Conservation (phyloP, 2,113 vertebrate genomes). For the Poicephalus meyeri region DNA sequence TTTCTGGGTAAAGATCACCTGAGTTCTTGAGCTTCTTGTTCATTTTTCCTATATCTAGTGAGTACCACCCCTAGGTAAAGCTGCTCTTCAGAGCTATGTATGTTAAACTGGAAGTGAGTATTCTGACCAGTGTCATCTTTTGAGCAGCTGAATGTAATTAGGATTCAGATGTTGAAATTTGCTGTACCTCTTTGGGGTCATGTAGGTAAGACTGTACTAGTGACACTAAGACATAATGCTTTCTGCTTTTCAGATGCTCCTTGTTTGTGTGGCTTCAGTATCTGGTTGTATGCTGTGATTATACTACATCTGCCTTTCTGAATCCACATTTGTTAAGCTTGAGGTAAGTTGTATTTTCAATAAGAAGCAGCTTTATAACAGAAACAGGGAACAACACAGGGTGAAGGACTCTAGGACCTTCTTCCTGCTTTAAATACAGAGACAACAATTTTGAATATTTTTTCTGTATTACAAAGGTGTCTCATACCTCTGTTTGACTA, state of each 20-base stretch:
- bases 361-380: background rate
- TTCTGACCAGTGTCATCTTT: background rate
- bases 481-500: background rate
- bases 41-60: background rate
- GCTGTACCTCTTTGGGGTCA: background rate
- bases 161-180: background rate
- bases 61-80: background rate
- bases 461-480: background rate
- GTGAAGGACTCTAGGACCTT: background rate
- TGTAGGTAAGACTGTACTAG: background rate
- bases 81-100: background rate
- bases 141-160: background rate
- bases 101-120: background rate
- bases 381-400: background rate
- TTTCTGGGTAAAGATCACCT: background rate
- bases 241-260: conserved; percentile 41
- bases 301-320: background rate
- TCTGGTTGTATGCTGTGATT: conserved; percentile 22
- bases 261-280: background rate
- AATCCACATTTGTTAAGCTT: background rate
- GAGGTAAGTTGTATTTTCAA: background rate
- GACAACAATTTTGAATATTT: background rate
- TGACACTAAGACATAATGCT: background rate
- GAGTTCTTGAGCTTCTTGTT: background rate
- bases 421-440: background rate